Base-by-base conservation (phyloP, 2,797 vertebrate species). In the Ptychobarbus kaznakovi region DNA sequence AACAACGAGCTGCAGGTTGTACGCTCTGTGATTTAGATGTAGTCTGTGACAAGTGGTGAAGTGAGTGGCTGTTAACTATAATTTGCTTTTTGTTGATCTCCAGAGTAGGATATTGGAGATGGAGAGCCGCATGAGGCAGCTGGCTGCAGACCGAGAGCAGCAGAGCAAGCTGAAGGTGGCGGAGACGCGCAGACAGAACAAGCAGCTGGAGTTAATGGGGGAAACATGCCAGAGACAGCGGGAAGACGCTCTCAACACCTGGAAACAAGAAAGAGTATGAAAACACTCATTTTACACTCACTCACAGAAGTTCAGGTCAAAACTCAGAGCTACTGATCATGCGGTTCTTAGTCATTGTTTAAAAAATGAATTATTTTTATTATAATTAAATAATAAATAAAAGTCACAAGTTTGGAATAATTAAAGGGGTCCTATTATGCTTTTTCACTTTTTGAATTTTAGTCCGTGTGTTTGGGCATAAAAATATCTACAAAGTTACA, bases 1-100 rank as follows among this genome's bases (percentile, higher is more conserved):
- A 98, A 96, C 6, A 78, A 95, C 86, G 97, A 97, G 85, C 93
- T 99, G 68, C 97, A 99, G 96, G 97, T 99, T 91, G 49, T 51
- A 69, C 32, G 28, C 40, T 2, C 28, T 18, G n/a, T 53, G 79
- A 25, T 42, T 42, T 56, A 49, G 18, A 49, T 49, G 22, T 8
- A n/a, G 63, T 11, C 12, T 81, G 12, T 72, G 46, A 22, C 12
- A 3, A 35, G 58, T 77, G 12, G 38, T 0, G 32, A 2, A 42
- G 58, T 81, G 44, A 46, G 18, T 63, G 35, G 28, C 22, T 63
- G 58, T 40, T 77, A 56, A 4, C 20, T 76, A 8, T 28, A 72
- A 44, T 4, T 38, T 15, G 1, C 2, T 81, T 66, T 69, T 32
- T 76, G 44, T 42, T 66, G 22, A 44, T 46, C 35, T 61, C 11